Evolutionary conservation across 2,113 vertebrate species (phyloP).

Genomic region (Chiloscyllium plagiosum): DNA sequence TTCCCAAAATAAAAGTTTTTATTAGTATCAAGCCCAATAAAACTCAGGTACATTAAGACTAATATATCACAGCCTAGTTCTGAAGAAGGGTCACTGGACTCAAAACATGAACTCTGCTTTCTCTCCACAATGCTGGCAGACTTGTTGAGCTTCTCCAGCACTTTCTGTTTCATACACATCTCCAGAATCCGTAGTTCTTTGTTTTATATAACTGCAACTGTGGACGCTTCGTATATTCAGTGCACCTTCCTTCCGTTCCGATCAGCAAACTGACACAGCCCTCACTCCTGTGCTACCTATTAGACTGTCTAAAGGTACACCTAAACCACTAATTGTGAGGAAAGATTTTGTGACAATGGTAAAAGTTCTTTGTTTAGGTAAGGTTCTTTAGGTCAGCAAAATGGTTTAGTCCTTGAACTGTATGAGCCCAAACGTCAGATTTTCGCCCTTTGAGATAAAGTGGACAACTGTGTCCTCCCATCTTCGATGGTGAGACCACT

Average conservation of each 20-base stretch:
- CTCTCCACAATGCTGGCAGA: too few species aligned
- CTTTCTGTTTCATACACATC: too few species aligned
- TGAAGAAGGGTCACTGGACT: too few species aligned
- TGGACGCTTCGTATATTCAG: not conserved
- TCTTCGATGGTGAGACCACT: not conserved
- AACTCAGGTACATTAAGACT: not conserved
- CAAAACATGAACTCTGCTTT: too few species aligned
- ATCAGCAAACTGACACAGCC: not conserved
- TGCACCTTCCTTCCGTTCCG: not conserved
- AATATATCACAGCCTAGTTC: not conserved
- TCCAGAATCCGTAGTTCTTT: too few species aligned
- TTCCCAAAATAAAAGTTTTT: not conserved
- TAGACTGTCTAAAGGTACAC: not conserved
- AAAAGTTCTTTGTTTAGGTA: not conserved
- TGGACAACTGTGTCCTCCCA: not conserved
- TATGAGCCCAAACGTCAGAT: too few species aligned
- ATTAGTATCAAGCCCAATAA: not conserved
- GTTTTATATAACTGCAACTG: too few species aligned
- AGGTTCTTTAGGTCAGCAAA: not conserved
- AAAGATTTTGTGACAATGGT: not conserved
- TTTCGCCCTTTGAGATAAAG: too few species aligned
- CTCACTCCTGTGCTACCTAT: not conserved
- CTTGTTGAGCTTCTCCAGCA: too few species aligned
- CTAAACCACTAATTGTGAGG: not conserved
- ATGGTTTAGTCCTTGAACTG: not conserved